A percentile compares a stretch with the other conserved stretches of the same genome.
Conservation (phyloP, 2,113 vertebrate species). For the Procavia capensis region DNA sequence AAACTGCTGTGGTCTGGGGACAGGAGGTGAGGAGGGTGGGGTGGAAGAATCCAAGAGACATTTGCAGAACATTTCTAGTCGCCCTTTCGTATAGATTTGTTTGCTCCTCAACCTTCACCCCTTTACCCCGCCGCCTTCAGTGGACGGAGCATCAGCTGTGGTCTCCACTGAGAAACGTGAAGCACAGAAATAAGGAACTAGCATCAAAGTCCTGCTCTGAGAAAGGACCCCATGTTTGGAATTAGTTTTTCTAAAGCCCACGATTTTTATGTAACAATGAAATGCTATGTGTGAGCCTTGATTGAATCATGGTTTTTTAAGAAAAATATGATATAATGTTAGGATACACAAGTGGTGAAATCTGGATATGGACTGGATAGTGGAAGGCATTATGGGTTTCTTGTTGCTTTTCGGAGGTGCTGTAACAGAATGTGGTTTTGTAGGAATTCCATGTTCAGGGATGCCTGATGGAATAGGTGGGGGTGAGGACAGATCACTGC, state of each 20-base stretch:
- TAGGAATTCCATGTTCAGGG: not conserved
- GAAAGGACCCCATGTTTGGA: not conserved
- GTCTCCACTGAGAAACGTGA: not conserved
- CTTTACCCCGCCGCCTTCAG: not conserved
- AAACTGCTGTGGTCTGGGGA: not conserved
- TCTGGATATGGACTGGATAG: not conserved
- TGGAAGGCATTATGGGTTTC: not conserved
- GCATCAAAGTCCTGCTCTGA: not conserved
- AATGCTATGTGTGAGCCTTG: not conserved
- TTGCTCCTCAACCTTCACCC: not conserved
- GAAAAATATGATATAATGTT: not conserved
- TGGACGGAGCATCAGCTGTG: rapidly evolving
- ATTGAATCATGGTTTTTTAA: not conserved
- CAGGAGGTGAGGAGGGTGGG: too few species aligned
- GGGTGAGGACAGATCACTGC: not conserved
- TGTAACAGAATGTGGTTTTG: not conserved
- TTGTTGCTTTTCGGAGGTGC: not conserved
- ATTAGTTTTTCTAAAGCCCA: not conserved
- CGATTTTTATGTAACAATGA: not conserved
- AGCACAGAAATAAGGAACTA: not conserved
- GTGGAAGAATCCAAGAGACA: not conserved
- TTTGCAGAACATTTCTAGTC: not conserved
- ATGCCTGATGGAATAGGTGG: not conserved
- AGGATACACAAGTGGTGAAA: not conserved
- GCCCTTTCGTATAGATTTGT: not conserved